Evolutionary conservation across 2,113 vertebrate genomes (phyloP).

Genomic region (Apistogramma diplotaenia): DNA sequence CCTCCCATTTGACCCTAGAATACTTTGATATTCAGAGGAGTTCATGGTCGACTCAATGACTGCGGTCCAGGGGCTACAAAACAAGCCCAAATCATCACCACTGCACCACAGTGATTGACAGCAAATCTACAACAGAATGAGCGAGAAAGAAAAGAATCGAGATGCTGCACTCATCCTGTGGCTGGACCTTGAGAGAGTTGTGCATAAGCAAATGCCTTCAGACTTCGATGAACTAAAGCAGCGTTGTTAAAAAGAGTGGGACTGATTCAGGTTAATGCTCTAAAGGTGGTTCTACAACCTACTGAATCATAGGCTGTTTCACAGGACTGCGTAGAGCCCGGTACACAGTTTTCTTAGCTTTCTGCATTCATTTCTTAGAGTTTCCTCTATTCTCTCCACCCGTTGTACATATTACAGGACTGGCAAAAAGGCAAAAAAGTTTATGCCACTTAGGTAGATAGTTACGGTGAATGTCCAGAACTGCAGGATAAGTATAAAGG

Average conservation of each 20-base stretch:
- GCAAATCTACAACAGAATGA: not conserved
- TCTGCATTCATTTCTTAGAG: not conserved
- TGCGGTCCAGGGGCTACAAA: too few relatives aligned
- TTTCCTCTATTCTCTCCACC: not conserved
- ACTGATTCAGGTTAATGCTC: not conserved
- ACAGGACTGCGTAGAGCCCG: not conserved
- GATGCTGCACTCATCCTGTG: not conserved
- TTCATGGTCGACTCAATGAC: too few relatives aligned
- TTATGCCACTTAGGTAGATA: not conserved
- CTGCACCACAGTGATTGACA: too few relatives aligned
- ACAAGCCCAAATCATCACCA: too few relatives aligned
- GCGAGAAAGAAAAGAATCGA: not conserved
- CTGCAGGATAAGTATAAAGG: not conserved
- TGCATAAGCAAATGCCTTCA: not conserved
- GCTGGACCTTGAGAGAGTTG: not conserved
- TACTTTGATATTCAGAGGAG: too few relatives aligned
- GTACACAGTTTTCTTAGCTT: not conserved
- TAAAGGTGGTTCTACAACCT: not conserved
- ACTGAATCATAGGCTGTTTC: not conserved
- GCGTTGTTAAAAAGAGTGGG: not conserved
- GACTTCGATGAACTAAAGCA: not conserved
- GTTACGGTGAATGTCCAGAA: not conserved
- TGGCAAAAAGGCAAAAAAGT: not conserved
- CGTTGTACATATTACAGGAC: not conserved
- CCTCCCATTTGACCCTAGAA: too few relatives aligned